phyloP scores from a whole-genome alignment of 2,113 vertebrate species.

The Dicentrarchus labrax region DNA sequence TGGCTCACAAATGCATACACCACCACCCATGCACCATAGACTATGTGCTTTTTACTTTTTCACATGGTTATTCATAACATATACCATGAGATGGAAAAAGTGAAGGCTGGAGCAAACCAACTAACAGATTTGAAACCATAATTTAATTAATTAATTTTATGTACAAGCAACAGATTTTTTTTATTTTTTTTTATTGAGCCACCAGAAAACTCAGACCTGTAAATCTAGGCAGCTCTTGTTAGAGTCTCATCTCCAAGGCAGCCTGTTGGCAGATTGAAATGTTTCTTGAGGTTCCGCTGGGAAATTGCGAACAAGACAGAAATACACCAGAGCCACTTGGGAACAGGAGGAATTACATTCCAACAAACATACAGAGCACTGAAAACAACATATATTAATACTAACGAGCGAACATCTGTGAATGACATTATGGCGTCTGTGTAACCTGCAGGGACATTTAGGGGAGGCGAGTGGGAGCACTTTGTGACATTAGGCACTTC shows the following conservation, averaged over 20 bases:
- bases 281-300: slow-evolving; percentile 43
- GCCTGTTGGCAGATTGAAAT: slow-evolving; percentile 51
- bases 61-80: background rate
- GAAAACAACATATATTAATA: slow-evolving; percentile 47
- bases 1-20: background rate
- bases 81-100: background rate
- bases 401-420: slow-evolving; percentile 63
- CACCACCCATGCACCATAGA: background rate
- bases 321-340: slow-evolving; percentile 67
- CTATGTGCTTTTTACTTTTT: background rate
- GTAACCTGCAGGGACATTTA: slow-evolving; percentile 36
- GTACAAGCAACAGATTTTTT: background rate
- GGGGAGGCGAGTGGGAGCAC: slow-evolving; percentile 14
- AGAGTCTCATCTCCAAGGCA: slow-evolving; percentile 21
- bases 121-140: background rate
- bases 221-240: slow-evolving; percentile 27
- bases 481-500: background rate
- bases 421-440: slow-evolving; percentile 55
- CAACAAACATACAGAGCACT: slow-evolving; percentile 11
- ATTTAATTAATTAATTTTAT: no score
- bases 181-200: background rate
- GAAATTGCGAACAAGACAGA: slow-evolving; percentile 55
- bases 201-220: background rate
- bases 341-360: slow-evolving; percentile 39
- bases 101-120: background rate